These are phyloP conservation scores for Cephus rjabovi DNA, from an alignment of 2,888 invertebrate genomes.

Conservation along the genomic window DNA sequence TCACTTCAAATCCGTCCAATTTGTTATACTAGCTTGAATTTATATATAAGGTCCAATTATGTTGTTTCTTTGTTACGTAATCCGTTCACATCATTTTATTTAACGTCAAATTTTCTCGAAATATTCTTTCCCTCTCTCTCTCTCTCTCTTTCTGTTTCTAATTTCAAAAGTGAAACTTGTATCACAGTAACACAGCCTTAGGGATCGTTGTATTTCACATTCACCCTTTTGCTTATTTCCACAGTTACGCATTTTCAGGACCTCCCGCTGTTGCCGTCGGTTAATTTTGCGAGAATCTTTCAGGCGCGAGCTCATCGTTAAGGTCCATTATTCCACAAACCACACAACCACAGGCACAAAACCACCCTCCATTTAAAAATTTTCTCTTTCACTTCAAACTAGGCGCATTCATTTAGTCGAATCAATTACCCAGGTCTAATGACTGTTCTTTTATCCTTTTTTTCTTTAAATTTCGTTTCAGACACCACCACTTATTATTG, in stretches of 20 bases:
- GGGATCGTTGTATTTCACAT: neutral
- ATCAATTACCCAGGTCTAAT: neutral
- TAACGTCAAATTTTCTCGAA: neutral
- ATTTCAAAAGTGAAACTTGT: neutral
- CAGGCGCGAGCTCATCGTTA: neutral
- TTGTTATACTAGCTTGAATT: neutral
- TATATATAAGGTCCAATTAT: neutral
- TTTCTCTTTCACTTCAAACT: neutral
- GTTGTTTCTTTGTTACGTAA: neutral
- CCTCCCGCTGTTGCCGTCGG: neutral
- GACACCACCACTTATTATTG: no score
- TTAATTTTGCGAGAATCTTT: neutral
- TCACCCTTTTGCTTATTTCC: neutral
- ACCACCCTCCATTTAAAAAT: neutral
- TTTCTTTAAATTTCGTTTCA: neutral
- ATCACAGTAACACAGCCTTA: neutral
- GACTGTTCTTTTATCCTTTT: neutral
- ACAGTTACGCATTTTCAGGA: neutral
- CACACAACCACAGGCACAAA: neutral
- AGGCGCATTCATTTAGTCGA: neutral
- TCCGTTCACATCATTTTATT: neutral
- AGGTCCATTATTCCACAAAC: neutral
- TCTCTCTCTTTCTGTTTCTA: neutral
- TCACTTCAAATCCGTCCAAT: no score
- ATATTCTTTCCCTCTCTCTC: neutral